Evolutionary conservation across 2,888 invertebrate genomes (phyloP), one percentile per base, ranked within the genome.

Genomic region (Pristionchus exspectatus): DNA sequence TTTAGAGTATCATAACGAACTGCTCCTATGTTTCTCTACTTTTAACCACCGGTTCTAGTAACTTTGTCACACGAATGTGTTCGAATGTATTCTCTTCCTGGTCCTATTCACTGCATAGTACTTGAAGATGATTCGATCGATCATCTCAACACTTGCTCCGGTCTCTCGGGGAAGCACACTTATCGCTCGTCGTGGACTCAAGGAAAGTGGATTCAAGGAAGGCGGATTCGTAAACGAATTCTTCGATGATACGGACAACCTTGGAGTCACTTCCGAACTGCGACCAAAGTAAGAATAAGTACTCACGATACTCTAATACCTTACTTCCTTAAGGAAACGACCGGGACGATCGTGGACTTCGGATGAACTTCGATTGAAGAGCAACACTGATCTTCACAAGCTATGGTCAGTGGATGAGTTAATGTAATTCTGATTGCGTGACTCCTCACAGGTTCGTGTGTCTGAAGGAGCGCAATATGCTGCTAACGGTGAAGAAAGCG

Each of bases 401-500:
- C 96, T 99, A 90, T 99, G 99, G 99, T 98, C 96, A 94, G 93
- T 92, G 77, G 24, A 9, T 16, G n/a, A 21, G 9, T 56, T 14
- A 54, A 38, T 59, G 33, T 5, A 69, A 27, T 44, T 16, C 16
- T 87, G 24, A 21, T 27, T 87, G 56, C 18, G 7, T 21, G 50
- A 63, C 5, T 24, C 12, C 54, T 24, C 92, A 33, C 92, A 97
- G 97, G 97, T 97, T 96, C 95, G 96, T 97, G 27, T 96, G 99
- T 90, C 96, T 98, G 88, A 99, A 99, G 96, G 99, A 99, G 96
- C 96, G 97, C 89, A 99, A 99, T 95, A 98, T 99, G 98, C 96
- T 99, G 30, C 95, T 98, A 91, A 98, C 99, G 2, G 98, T 99
- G 98, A 97, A 97, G 87, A 92, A 91, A 88, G 94, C 95, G 96